phyloP scores from a whole-genome alignment of 2,888 invertebrate genomes.

The Brachycybe producta region DNA sequence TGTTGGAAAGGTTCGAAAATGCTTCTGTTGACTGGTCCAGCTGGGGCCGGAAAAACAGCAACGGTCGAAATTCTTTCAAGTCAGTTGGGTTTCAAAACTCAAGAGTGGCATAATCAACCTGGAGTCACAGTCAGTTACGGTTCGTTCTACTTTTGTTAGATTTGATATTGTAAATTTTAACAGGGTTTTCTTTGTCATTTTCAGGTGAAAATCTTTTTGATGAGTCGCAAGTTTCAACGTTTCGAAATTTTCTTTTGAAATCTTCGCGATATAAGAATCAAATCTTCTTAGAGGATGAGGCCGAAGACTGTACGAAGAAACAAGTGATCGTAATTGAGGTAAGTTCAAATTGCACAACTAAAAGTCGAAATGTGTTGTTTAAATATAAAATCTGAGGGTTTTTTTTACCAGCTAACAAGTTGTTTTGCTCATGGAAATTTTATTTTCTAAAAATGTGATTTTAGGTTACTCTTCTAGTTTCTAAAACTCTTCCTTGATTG shows the following conservation, averaged over 20 bases:
- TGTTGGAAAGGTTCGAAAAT: slow-evolving; percentile 31
- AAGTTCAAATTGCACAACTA: too few relatives aligned
- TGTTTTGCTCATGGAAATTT: too few relatives aligned
- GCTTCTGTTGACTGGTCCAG: slow-evolving; percentile 63
- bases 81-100: slow-evolving; percentile 45
- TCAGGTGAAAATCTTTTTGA: neutral
- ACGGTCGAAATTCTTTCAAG: slow-evolving; percentile 53
- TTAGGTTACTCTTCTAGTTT: too few relatives aligned
- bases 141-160: neutral
- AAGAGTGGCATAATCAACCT: slow-evolving; percentile 60
- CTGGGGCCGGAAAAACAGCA: slow-evolving; percentile 72
- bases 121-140: neutral
- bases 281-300: slow-evolving; percentile 3
- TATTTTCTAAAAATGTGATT: too few relatives aligned
- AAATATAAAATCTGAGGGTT: too few relatives aligned
- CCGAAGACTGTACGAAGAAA: neutral
- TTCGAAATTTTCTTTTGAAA: neutral
- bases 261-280: slow-evolving; percentile 3
- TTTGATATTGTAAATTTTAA: too few relatives aligned
- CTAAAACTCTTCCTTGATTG: too few relatives aligned
- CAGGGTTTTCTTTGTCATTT: neutral
- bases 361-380: too few relatives aligned
- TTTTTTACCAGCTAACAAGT: too few relatives aligned
- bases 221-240: slow-evolving; percentile 1
- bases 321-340: slow-evolving; percentile 8